Percentiles rank a stretch among this genome's conserved stretches.
These are phyloP conservation scores for Trachelus troglodyta DNA, from an alignment of 2,888 invertebrate species.

Conservation along the genomic window DNA sequence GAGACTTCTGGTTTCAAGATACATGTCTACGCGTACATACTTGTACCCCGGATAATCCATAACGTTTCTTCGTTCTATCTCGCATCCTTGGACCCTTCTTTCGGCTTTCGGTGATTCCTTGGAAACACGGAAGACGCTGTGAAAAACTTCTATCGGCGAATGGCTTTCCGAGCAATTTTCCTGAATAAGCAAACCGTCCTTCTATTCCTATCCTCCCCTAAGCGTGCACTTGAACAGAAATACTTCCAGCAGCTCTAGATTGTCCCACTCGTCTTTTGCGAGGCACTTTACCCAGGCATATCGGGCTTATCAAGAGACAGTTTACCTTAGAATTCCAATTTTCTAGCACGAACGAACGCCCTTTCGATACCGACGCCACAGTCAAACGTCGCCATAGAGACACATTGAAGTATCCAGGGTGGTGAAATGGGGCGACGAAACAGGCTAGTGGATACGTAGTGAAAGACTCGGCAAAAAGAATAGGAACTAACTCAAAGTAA, in stretches of 20 bases:
- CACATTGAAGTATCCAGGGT: not conserved
- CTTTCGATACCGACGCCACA: not conserved
- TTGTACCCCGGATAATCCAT: no score
- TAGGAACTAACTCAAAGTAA: not conserved
- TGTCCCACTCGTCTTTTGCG: not conserved
- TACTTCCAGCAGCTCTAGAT: not conserved
- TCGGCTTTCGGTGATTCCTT: not conserved
- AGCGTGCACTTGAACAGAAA: not conserved
- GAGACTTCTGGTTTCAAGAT: not conserved
- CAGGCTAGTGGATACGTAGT: not conserved
- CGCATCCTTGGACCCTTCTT: not conserved
- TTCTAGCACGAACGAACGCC: not conserved
- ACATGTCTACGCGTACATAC: not conserved
- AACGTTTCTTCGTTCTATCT: no score
- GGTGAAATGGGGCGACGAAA: not conserved
- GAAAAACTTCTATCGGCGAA: not conserved
- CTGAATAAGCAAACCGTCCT: conserved; percentile 21
- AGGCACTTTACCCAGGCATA: not conserved
- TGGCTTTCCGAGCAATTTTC: conserved; percentile 23
- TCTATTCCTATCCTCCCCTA: not conserved
- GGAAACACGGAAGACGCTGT: not conserved
- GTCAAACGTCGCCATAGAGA: not conserved
- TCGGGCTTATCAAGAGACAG: not conserved
- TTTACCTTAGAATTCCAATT: conserved; percentile 1
- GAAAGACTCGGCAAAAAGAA: not conserved